A percentile compares a stretch with the other conserved stretches of the same genome.
phyloP scores from a whole-genome alignment of 1,140 invertebrate species.

The Aphidius gifuensis region DNA sequence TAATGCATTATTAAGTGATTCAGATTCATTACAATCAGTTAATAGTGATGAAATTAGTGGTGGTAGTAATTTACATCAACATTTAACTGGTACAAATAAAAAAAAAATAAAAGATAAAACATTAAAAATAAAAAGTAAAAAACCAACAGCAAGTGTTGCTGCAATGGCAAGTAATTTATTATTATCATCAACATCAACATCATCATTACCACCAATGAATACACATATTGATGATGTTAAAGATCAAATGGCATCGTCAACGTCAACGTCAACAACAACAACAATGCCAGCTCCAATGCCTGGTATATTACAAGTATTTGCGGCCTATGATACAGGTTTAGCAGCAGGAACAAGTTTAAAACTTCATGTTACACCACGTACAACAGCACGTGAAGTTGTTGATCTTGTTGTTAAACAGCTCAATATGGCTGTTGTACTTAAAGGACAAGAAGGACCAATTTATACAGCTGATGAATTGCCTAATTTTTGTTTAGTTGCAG shows the following conservation, averaged over 20 bases:
- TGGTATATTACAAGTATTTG: slow-evolving; percentile 76
- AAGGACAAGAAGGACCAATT: slow-evolving; percentile 80
- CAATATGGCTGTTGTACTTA: slow-evolving; percentile 86
- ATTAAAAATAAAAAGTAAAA: slow-evolving; percentile 33
- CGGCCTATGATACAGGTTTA: slow-evolving; percentile 91
- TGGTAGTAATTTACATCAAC: neutral
- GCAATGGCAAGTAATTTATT: slow-evolving; percentile 35
- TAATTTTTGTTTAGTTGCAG: slow-evolving; percentile 91
- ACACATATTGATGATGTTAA: slow-evolving; percentile 39
- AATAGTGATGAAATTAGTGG: slow-evolving; percentile 51
- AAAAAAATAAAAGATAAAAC: slow-evolving; percentile 21
- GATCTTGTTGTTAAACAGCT: slow-evolving; percentile 91
- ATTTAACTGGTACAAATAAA: slow-evolving; percentile 31
- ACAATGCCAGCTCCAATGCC: slow-evolving; percentile 49
- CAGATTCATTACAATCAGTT: slow-evolving; percentile 55
- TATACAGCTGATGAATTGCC: slow-evolving; percentile 75
- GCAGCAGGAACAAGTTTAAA: slow-evolving; percentile 89
- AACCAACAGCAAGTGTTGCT: slow-evolving; percentile 48
- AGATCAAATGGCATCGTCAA: slow-evolving; percentile 32
- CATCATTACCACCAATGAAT: slow-evolving; percentile 27
- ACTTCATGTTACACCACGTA: slow-evolving; percentile 84
- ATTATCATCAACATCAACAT: no score
- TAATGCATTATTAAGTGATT: slow-evolving; percentile 43
- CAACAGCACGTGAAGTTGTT: slow-evolving; percentile 89
- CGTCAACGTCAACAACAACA: slow-evolving; percentile 37